Percentiles rank a stretch among this genome's conserved stretches.
These are phyloP conservation scores for Trichonephila clavipes DNA, from an alignment of 1,140 invertebrate genomes.

Conservation along the genomic window DNA sequence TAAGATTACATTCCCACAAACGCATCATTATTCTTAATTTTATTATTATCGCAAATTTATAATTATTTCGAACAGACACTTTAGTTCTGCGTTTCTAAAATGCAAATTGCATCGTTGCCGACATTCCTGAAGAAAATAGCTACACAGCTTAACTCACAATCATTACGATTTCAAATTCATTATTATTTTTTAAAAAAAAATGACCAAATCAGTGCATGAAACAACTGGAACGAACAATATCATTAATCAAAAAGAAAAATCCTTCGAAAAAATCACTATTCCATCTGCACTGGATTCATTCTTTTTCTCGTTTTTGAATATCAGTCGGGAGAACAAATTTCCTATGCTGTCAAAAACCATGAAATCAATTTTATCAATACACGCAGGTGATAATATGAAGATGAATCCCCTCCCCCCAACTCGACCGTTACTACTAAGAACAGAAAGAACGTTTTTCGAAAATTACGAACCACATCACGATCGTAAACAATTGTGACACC, in stretches of 20 bases:
- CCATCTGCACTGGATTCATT: not conserved
- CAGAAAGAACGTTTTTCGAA: not conserved
- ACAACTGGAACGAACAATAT: not conserved
- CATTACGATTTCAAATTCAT: not conserved
- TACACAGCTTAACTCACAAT: too few relatives aligned
- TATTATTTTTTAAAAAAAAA: not conserved
- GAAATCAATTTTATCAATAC: conserved; percentile 52
- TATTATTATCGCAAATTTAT: too few relatives aligned
- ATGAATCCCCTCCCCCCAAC: not conserved
- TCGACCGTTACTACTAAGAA: conserved; percentile 7
- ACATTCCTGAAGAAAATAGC: too few relatives aligned
- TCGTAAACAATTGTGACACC: conserved; percentile 64
- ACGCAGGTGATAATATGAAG: conserved; percentile 44
- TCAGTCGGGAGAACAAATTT: not conserved
- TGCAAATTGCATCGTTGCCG: too few relatives aligned
- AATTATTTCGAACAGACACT: too few relatives aligned
- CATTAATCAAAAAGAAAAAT: not conserved
- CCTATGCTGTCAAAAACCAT: conserved; percentile 3
- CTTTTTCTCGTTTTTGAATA: not conserved
- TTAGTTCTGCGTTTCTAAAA: too few relatives aligned
- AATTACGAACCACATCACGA: conserved; percentile 45
- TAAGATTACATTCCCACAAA: too few relatives aligned
- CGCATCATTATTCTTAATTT: too few relatives aligned
- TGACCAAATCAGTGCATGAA: not conserved
- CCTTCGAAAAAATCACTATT: not conserved